These are phyloP conservation scores for Oryzias dopingdopingensis DNA, from an alignment of 2,797 vertebrate genomes.

Conservation along the genomic window DNA sequence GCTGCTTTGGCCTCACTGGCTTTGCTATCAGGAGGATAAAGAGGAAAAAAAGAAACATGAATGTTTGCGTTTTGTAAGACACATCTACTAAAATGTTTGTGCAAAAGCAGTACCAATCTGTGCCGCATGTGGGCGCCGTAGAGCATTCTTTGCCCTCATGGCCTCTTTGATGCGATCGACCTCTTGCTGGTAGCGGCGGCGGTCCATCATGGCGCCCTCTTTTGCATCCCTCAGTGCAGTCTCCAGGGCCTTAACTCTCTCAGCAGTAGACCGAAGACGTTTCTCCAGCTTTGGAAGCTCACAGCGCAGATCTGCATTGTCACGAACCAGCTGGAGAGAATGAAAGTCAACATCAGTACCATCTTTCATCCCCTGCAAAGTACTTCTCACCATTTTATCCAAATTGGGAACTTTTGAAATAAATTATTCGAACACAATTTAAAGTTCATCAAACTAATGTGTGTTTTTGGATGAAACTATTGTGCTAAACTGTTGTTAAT, in stretches of 20 bases:
- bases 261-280: constrained; percentile 95
- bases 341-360: neutral
- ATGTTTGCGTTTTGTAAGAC: too few relatives aligned
- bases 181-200: constrained; percentile 95
- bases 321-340: constrained; percentile 87
- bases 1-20: constrained; percentile 93
- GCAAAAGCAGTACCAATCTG: constrained; percentile 83
- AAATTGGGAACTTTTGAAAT: too few relatives aligned
- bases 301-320: constrained; percentile 98
- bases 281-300: constrained; percentile 99
- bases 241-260: constrained; percentile 97
- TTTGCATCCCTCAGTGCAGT: constrained; percentile 96
- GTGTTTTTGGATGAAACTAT: neutral
- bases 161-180: constrained; percentile 97
- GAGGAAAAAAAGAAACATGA: neutral
- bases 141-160: constrained; percentile 86
- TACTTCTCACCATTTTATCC: neutral
- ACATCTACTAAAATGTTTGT: neutral
- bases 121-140: constrained; percentile 86
- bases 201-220: constrained; percentile 94
- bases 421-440: too few relatives aligned
- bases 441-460: neutral
- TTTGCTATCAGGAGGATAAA: constrained; percentile 80
- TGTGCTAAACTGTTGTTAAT: neutral
- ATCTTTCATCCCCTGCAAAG: neutral